A percentile compares a stretch with the other conserved stretches of the same genome.
Evolutionary conservation across 2,797 vertebrate species (phyloP).

Genomic region (Sebastes iracundus): DNA sequence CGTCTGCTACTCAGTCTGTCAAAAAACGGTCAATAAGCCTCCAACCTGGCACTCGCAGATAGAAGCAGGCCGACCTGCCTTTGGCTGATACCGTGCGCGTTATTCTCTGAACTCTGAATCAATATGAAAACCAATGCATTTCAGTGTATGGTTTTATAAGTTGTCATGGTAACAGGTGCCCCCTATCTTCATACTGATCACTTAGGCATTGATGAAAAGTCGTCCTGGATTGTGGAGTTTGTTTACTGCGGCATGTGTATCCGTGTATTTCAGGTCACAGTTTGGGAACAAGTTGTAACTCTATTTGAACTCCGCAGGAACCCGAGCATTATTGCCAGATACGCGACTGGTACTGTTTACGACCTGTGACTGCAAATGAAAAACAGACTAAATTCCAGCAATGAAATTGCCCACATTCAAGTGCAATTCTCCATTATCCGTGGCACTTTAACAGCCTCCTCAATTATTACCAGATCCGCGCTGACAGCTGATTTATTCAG

Average conservation of each 20-base stretch:
- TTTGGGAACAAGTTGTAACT: slow-evolving; percentile 37
- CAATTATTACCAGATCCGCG: slow-evolving; percentile 78
- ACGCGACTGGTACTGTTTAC: slow-evolving; percentile 51
- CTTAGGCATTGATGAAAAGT: slow-evolving; percentile 31
- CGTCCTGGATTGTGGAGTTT: slow-evolving; percentile 13
- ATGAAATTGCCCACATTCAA: slow-evolving; percentile 67
- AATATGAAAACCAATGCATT: slow-evolving; percentile 37
- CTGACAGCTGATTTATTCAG: slow-evolving; percentile 59
- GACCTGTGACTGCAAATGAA: slow-evolving; percentile 63
- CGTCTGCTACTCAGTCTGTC: slow-evolving; percentile 74
- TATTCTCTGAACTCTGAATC: slow-evolving; percentile 38
- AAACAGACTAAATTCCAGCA: slow-evolving; percentile 68
- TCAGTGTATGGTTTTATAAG: slow-evolving; percentile 26
- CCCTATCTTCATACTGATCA: slow-evolving; percentile 47
- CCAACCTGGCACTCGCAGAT: slow-evolving; percentile 60
- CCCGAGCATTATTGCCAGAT: slow-evolving; percentile 7
- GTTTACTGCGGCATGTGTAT: slow-evolving; percentile 1
- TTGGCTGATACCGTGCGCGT: slow-evolving; percentile 46
- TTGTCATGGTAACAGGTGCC: slow-evolving; percentile 60
- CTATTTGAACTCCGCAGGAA: slow-evolving; percentile 46
- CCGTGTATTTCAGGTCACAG: slow-evolving; percentile 39
- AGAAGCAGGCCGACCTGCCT: slow-evolving; percentile 41
- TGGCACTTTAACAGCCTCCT: slow-evolving; percentile 73
- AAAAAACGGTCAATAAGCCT: slow-evolving; percentile 70
- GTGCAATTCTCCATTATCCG: slow-evolving; percentile 60